phyloP scores from a whole-genome alignment of 2,797 vertebrate genomes.

The Pseudomugil gertrudae region DNA sequence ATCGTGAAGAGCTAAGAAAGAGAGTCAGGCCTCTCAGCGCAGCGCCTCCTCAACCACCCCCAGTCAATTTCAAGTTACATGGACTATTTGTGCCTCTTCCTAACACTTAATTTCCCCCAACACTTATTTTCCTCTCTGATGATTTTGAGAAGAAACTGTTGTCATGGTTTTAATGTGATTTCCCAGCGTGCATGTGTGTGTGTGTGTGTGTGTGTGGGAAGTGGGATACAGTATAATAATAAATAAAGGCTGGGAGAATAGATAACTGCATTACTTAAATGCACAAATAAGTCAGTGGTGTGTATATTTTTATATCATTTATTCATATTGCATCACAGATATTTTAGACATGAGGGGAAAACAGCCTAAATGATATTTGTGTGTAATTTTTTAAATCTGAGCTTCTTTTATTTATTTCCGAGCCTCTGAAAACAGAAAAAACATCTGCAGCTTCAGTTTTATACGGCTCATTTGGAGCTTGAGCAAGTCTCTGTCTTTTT shows the following conservation, averaged over 20 bases:
- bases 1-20: conserved; percentile 82
- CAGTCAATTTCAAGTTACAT: conserved; percentile 88
- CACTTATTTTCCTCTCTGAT: conserved; percentile 57
- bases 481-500: neutral
- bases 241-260: conserved; percentile 60
- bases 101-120: conserved; percentile 60
- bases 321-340: conserved; percentile 34
- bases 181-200: conserved; percentile 24
- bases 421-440: conserved; percentile 4
- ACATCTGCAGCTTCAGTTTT: conserved; percentile 2
- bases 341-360: conserved; percentile 43
- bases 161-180: conserved; percentile 55
- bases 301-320: conserved; percentile 49
- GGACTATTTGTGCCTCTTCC: conserved; percentile 82
- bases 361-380: neutral
- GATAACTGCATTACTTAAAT: conserved; percentile 42
- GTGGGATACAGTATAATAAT: conserved; percentile 52
- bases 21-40: conserved; percentile 56
- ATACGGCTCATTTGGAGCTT: conserved; percentile 10
- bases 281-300: conserved; percentile 52
- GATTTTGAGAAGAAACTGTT: conserved; percentile 53
- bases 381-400: conserved; percentile 24
- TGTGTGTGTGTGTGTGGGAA: conserved; percentile 28
- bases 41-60: conserved; percentile 86
- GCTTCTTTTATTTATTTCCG: neutral